Percentiles rank a stretch among this genome's conserved stretches.
These are phyloP conservation scores for Calypte anna DNA, from an alignment of 2,113 vertebrate species.

Conservation along the genomic window DNA sequence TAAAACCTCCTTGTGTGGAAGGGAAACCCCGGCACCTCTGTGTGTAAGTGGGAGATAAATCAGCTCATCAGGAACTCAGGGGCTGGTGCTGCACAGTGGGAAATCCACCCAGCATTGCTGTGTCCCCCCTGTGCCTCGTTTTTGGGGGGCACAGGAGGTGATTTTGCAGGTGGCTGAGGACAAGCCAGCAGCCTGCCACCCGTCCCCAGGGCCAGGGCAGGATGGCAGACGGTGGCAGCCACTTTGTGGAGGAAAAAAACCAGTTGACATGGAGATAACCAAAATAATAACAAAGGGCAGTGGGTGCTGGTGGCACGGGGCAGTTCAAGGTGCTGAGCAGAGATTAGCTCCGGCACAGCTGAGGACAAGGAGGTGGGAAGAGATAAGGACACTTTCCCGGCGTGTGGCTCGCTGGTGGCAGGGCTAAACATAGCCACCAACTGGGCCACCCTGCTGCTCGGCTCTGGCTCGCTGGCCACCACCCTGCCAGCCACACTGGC, in stretches of 20 bases:
- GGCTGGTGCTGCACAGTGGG: accelerated
- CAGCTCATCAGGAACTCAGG: accelerated
- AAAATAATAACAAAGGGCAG: not conserved
- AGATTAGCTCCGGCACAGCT: constrained; percentile 27
- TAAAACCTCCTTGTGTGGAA: accelerated
- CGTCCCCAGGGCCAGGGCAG: accelerated
- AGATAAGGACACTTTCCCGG: constrained; percentile 26
- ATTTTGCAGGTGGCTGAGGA: not conserved
- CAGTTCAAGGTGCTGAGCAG: constrained; percentile 33
- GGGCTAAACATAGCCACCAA: constrained; percentile 1
- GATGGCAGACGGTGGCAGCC: not conserved
- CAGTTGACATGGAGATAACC: not conserved
- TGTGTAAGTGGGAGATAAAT: accelerated
- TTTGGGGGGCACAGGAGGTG: accelerated
- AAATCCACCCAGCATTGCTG: accelerated
- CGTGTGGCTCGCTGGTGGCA: not conserved
- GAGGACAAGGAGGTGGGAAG: constrained; percentile 48
- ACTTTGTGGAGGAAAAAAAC: not conserved
- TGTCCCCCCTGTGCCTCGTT: accelerated
- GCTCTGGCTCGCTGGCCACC: not conserved
- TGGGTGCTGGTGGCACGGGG: not conserved
- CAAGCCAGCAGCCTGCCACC: not conserved
- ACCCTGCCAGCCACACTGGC: accelerated
- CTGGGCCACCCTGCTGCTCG: not conserved
- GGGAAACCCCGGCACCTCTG: accelerated